phyloP scores from a whole-genome alignment of 2,797 vertebrate species.

The Crotalus adamanteus region DNA sequence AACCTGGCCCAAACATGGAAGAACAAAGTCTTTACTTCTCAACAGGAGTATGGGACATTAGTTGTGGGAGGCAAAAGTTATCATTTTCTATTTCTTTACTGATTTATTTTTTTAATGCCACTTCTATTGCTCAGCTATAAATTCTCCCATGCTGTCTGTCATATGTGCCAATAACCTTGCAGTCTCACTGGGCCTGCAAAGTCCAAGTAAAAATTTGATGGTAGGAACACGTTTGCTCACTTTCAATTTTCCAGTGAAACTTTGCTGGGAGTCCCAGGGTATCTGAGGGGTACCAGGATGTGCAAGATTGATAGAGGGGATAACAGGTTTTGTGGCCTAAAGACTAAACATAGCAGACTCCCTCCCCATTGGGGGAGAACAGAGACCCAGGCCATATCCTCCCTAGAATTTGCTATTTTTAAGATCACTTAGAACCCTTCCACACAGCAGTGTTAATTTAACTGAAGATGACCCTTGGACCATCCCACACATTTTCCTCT shows the following conservation, averaged over 20 bases:
- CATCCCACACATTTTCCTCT: not conserved
- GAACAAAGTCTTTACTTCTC: not conserved
- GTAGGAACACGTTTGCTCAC: not conserved
- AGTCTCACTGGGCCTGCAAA: not conserved
- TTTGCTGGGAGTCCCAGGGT: not conserved
- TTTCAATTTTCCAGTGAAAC: not conserved
- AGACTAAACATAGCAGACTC: not conserved
- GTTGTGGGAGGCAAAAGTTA: not conserved
- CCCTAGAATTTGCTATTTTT: not conserved
- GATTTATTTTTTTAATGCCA: not conserved
- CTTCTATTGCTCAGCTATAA: not conserved
- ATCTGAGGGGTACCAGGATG: not conserved
- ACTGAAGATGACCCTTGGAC: constrained; percentile 7
- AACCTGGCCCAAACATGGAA: not conserved
- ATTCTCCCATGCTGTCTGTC: not conserved
- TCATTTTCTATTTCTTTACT: not conserved
- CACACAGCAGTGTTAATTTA: not conserved
- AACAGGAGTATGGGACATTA: not conserved
- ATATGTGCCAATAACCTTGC: not conserved
- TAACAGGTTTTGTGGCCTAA: not conserved
- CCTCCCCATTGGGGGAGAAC: not conserved
- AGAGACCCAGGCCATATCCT: not conserved
- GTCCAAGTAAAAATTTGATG: not conserved
- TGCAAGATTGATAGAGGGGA: not conserved
- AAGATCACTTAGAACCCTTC: not conserved